These are phyloP conservation scores for Drosophila affinis DNA, from an alignment of 2,888 invertebrate genomes.

Conservation along the genomic window DNA sequence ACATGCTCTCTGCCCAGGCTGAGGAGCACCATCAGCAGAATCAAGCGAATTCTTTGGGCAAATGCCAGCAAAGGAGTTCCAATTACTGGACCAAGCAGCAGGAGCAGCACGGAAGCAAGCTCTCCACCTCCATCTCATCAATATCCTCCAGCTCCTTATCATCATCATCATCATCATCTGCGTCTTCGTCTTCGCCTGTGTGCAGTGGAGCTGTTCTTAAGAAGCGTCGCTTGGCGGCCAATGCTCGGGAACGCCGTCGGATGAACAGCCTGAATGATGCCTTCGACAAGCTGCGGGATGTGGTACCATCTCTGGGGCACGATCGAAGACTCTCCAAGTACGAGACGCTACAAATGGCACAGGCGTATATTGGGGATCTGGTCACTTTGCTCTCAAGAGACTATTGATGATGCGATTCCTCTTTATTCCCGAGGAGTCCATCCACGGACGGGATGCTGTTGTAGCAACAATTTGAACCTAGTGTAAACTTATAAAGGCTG, in stretches of 20 bases:
- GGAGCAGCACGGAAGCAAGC: conserved; percentile 31
- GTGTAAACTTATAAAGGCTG: conserved; percentile 74
- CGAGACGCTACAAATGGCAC: conserved; percentile 92
- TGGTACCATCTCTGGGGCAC: conserved; percentile 88
- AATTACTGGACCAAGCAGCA: conserved; percentile 41
- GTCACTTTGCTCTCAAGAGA: conserved; percentile 86
- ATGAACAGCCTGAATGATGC: conserved; percentile 91
- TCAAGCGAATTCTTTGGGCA: conserved; percentile 10
- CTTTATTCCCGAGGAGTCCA: background rate
- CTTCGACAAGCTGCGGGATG: conserved; percentile 88
- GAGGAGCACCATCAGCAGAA: conserved; percentile 28
- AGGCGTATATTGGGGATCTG: conserved; percentile 89
- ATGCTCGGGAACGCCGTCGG: conserved; percentile 89
- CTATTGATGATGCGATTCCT: conserved; percentile 49
- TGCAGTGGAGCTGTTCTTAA: conserved; percentile 65
- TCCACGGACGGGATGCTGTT: conserved; percentile 9
- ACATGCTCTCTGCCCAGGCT: conserved; percentile 55
- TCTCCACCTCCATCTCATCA: conserved; percentile 19
- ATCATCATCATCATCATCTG: conserved; percentile 25
- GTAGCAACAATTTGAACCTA: conserved; percentile 60
- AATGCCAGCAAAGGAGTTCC: conserved; percentile 20
- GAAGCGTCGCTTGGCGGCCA: conserved; percentile 88
- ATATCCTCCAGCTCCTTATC: background rate
- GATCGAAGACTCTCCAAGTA: conserved; percentile 90
- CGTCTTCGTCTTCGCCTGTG: conserved; percentile 1